Base-by-base conservation (phyloP, 2,888 invertebrate genomes). In the Drosophila heteroneura region DNA sequence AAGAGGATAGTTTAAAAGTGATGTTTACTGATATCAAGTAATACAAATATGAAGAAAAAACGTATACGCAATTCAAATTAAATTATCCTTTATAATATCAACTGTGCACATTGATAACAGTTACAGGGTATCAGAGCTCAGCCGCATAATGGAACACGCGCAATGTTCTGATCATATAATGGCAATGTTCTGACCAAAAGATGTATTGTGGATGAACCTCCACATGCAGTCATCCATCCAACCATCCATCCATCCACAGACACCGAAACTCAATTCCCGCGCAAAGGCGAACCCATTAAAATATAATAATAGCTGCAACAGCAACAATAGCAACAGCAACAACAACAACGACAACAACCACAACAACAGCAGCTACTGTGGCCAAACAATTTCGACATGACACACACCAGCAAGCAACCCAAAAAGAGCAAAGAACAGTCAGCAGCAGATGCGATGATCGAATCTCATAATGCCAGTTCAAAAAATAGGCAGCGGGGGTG, bases 321-420 rank as follows among this genome's bases (percentile, higher is more conserved):
- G 37, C 72, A 37, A n/a, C 22, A 37, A n/a, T 22, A 53, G 16
- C 58, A 51, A 32, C 57, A 65, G 26, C 56, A 67, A 5, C 62
- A 63, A 4, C 57, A 57, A 14, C 58, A 62, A 53, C 60, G 37
- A 14, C 64, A 39, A 16, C 52, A 49, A n/a, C 41, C 54, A 16
- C 28, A 44, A 3, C 41, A 74, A 58, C 58, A 69, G 53, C 78
- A 70, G 76, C 79, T 82, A 73, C 84, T 78, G 76, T 83, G 73
- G 76, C 81, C 82, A 83, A 85, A 89, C 87, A 87, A 86, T 86
- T 86, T 89, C 87, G 78, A 89, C 86, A 86, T 83, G 77, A 83
- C 81, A 86, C 82, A 86, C 85, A 82, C 81, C 68, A 64, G 56
- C 54, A 49, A 56, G 65, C 47, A 70, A 57, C 56, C 70, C 75